Percentiles rank a stretch among this genome's conserved stretches.
phyloP scores from a whole-genome alignment of 1,140 invertebrate genomes.

The Calycopis cecrops region DNA sequence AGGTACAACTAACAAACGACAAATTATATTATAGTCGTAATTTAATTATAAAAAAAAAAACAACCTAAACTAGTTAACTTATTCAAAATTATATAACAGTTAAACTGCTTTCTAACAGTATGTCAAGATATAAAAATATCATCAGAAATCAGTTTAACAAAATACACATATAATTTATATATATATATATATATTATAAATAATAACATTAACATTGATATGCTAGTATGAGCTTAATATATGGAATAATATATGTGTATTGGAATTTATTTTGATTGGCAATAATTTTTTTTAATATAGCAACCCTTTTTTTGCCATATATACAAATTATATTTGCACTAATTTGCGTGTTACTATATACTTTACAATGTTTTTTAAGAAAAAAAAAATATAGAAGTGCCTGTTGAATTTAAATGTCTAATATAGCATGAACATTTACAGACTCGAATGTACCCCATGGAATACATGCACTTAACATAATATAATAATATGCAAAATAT shows the following conservation, averaged over 20 bases:
- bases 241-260: constrained; percentile 19
- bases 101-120: too few species aligned
- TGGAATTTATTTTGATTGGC: constrained; percentile 36
- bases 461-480: constrained; percentile 20
- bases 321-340: constrained; percentile 17
- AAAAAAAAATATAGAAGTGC: not conserved
- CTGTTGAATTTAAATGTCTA: not conserved
- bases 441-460: not conserved
- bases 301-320: constrained; percentile 7
- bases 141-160: too few species aligned
- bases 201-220: too few species aligned
- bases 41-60: too few species aligned
- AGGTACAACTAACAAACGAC: constrained; percentile 76
- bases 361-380: not conserved
- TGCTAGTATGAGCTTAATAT: too few species aligned
- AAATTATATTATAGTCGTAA: too few species aligned
- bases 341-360: constrained; percentile 23
- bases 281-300: constrained; percentile 16
- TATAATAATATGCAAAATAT: too few species aligned
- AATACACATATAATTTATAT: too few species aligned
- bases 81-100: too few species aligned
- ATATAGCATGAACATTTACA: constrained; percentile 2
- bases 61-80: too few species aligned
- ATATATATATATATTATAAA: too few species aligned
- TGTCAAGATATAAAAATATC: too few species aligned